These are phyloP conservation scores for Euphonia xanthogaster DNA, from an alignment of 2,797 vertebrate genomes.

Conservation along the genomic window DNA sequence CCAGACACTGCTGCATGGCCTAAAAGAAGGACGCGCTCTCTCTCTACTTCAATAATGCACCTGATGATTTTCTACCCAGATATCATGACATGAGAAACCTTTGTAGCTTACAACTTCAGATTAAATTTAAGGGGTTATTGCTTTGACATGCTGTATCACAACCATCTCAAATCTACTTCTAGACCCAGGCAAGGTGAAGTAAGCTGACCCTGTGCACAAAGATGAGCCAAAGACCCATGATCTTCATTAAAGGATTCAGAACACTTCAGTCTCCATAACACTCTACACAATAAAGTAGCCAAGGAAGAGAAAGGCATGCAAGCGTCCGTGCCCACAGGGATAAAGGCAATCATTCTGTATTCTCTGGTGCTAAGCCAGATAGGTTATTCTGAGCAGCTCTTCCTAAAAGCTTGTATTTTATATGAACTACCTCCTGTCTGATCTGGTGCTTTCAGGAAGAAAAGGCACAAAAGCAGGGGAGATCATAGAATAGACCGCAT, in stretches of 20 bases:
- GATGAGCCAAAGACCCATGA: accelerated
- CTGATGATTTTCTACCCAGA: neutral
- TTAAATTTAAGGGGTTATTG: neutral
- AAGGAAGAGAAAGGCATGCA: accelerated
- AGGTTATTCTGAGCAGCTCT: neutral
- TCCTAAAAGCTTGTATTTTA: neutral
- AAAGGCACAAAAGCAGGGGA: neutral
- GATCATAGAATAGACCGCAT: accelerated
- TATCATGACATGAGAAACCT: accelerated
- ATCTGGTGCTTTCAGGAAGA: neutral
- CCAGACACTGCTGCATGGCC: neutral
- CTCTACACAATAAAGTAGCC: neutral
- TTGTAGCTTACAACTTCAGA: neutral
- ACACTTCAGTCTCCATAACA: neutral
- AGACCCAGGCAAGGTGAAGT: neutral
- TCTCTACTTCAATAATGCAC: neutral
- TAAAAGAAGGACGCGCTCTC: neutral
- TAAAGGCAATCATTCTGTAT: neutral
- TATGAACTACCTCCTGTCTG: neutral
- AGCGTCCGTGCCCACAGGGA: neutral
- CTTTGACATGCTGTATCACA: neutral
- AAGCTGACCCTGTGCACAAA: neutral
- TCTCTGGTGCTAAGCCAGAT: neutral
- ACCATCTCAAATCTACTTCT: neutral
- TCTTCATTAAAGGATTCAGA: neutral